A percentile compares a stretch with the other conserved stretches of the same genome.
phyloP scores from a whole-genome alignment of 1,140 invertebrate species.

The Colletes latitarsis region DNA sequence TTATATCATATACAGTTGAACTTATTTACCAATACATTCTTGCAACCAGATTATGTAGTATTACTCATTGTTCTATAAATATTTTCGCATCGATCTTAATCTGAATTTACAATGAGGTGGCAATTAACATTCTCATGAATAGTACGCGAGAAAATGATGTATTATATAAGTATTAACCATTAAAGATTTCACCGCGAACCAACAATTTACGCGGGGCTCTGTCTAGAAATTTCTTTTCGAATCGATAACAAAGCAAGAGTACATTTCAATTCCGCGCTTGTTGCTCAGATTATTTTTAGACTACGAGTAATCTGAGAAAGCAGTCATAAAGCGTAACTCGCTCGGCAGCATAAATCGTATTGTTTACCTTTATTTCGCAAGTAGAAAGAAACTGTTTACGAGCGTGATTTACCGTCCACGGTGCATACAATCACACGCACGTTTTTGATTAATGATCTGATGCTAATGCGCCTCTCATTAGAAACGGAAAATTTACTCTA shows the following conservation, averaged over 20 bases:
- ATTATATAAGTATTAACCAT: too few species aligned
- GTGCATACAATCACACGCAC: background rate
- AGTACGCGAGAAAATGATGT: too few species aligned
- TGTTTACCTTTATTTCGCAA: background rate
- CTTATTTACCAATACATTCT: background rate
- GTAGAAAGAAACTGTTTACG: slow-evolving; percentile 7
- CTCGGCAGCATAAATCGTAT: background rate
- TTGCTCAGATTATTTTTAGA: slow-evolving; percentile 16
- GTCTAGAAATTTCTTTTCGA: background rate
- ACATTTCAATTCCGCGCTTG: background rate
- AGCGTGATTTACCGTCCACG: slow-evolving; percentile 8
- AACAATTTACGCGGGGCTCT: background rate
- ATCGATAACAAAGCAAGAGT: background rate
- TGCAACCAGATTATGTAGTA: background rate
- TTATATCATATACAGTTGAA: background rate
- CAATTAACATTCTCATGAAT: too few species aligned
- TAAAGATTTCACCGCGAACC: background rate
- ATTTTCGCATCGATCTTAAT: background rate
- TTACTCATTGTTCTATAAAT: too few species aligned
- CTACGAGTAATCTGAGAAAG: background rate
- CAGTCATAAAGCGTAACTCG: background rate
- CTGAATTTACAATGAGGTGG: too few species aligned
- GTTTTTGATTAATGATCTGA: background rate
- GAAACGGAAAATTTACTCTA: background rate
- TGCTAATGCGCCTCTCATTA: background rate